phyloP scores from a whole-genome alignment of 2,113 vertebrate species.

The Thunnus maccoyii region DNA sequence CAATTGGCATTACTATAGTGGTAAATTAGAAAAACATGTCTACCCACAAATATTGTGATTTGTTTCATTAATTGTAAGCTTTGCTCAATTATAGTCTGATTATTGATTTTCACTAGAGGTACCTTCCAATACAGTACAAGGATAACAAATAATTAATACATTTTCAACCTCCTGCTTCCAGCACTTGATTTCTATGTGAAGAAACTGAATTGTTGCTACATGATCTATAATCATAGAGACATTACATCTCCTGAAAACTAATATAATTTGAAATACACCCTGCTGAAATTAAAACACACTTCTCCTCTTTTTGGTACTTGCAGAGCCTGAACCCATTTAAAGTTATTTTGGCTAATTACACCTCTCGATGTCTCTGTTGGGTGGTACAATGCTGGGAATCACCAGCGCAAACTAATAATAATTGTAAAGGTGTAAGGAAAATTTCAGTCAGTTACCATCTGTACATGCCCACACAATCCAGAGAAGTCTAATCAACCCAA shows the following conservation, averaged over 20 bases:
- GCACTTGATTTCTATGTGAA: neutral
- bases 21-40: neutral
- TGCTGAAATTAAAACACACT: constrained; percentile 10
- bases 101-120: neutral
- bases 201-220: constrained; percentile 22
- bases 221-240: constrained; percentile 15
- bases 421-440: neutral
- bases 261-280: neutral
- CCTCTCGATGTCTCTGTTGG: neutral
- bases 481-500: neutral
- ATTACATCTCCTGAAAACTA: constrained; percentile 7
- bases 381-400: neutral
- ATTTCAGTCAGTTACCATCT: neutral
- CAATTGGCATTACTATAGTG: neutral
- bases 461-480: neutral
- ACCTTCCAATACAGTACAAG: neutral
- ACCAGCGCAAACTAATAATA: too few species aligned
- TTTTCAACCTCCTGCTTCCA: neutral
- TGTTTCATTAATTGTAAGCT: neutral
- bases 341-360: neutral
- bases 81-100: neutral
- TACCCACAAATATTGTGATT: neutral
- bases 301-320: neutral
- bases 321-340: neutral
- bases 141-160: neutral